These are phyloP conservation scores for Drosophila mettleri DNA, from an alignment of 2,888 invertebrate genomes.

Conservation along the genomic window DNA sequence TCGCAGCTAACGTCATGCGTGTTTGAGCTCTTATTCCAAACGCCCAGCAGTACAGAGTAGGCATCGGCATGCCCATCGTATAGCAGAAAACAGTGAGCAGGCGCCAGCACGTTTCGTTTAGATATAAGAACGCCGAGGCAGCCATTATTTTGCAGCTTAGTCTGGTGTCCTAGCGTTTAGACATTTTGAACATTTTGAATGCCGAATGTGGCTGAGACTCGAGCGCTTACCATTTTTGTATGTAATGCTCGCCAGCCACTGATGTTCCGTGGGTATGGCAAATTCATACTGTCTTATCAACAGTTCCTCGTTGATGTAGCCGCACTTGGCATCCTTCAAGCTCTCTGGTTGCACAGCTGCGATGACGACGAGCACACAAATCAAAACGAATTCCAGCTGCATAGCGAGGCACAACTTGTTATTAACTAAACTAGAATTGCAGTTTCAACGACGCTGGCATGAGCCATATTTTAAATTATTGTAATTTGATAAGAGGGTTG, in stretches of 20 bases:
- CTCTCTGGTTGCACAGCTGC: constrained; percentile 15
- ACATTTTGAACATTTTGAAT: neutral
- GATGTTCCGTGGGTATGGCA: constrained; percentile 63
- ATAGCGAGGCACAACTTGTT: constrained; percentile 45
- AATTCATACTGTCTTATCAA: constrained; percentile 26
- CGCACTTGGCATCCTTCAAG: constrained; percentile 40
- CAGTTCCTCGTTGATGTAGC: constrained; percentile 32
- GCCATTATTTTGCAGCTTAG: constrained; percentile 37
- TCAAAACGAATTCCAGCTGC: constrained; percentile 37
- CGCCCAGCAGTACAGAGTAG: constrained; percentile 63
- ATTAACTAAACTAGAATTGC: constrained; percentile 50
- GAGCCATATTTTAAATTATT: constrained; percentile 1
- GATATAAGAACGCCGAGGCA: constrained; percentile 65
- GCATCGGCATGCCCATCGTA: constrained; percentile 55
- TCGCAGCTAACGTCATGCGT: constrained; percentile 38
- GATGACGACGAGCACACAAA: constrained; percentile 28
- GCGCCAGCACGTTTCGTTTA: constrained; percentile 57
- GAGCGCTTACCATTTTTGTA: constrained; percentile 48
- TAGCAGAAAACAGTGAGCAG: constrained; percentile 64
- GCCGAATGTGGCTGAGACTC: neutral
- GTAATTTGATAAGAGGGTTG: constrained; percentile 26
- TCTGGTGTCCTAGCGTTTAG: constrained; percentile 39
- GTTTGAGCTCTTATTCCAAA: constrained; percentile 57
- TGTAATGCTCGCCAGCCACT: constrained; percentile 60
- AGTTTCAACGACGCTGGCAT: constrained; percentile 8